phyloP scores from a whole-genome alignment of 2,113 vertebrate genomes.

The Probosciger aterrimus region DNA sequence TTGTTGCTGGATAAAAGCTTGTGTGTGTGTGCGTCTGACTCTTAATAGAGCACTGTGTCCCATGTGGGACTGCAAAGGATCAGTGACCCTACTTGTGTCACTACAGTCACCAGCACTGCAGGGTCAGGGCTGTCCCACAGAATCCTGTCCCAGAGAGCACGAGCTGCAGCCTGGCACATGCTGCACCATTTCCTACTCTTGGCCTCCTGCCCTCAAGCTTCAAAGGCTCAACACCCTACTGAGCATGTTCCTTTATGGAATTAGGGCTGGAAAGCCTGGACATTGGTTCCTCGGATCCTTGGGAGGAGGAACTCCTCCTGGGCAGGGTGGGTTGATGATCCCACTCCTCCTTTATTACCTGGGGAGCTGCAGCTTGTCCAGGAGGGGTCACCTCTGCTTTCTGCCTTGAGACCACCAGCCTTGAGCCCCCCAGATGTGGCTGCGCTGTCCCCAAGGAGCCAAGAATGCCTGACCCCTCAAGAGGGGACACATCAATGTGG shows the following conservation, averaged over 20 bases:
- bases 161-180: fast-evolving
- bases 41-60: background rate
- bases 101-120: background rate
- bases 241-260: background rate
- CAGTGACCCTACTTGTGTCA: fast-evolving
- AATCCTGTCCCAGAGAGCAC: fast-evolving
- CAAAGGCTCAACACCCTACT: fast-evolving
- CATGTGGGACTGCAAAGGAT: background rate
- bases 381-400: background rate
- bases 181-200: background rate
- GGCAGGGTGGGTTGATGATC: fast-evolving
- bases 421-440: fast-evolving
- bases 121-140: too few relatives aligned
- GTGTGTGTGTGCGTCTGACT: background rate
- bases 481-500: background rate
- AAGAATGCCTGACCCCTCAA: background rate
- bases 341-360: background rate
- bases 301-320: background rate
- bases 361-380: background rate
- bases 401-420: too few relatives aligned
- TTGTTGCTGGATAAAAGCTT: background rate
- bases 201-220: background rate
- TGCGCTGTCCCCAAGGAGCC: background rate
- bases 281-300: fast-evolving
- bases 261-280: background rate